Percentiles rank a stretch among this genome's conserved stretches.
phyloP scores from a whole-genome alignment of 2,113 vertebrate species.

The Catharus bicknelli region DNA sequence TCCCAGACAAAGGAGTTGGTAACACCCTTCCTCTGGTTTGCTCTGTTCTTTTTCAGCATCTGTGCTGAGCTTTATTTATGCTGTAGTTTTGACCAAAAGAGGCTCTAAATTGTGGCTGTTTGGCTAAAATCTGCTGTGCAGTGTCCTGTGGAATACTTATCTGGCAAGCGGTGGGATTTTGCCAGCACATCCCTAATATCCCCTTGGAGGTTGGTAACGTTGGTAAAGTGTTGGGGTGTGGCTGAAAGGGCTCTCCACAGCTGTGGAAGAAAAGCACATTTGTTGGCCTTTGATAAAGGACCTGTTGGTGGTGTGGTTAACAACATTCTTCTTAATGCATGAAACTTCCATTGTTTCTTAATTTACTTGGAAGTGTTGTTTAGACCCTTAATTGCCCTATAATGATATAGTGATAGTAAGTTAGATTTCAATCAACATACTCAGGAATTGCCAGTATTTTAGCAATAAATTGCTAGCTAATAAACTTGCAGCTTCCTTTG shows the following conservation, averaged over 20 bases:
- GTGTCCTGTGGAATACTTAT: neutral
- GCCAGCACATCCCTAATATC: neutral
- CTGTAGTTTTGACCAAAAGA: neutral
- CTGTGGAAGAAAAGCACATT: neutral
- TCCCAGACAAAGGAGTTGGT: neutral
- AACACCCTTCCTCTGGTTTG: neutral
- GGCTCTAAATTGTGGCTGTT: neutral
- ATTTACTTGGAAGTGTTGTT: constrained; percentile 63
- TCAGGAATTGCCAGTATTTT: constrained; percentile 79
- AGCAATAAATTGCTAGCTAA: constrained; percentile 80
- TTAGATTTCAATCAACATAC: constrained; percentile 75
- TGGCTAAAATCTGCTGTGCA: neutral
- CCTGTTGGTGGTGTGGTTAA: neutral
- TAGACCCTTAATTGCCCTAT: constrained; percentile 66
- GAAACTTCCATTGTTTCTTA: constrained; percentile 51
- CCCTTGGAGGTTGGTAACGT: neutral
- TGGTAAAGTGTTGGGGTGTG: neutral
- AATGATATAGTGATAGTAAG: constrained; percentile 65
- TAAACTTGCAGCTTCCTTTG: constrained; percentile 79
- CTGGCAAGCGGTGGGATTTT: neutral
- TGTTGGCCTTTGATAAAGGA: constrained; percentile 2
- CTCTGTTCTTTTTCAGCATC: neutral
- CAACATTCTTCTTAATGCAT: constrained; percentile 10
- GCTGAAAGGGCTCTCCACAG: neutral
- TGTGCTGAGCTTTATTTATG: neutral